Evolutionary conservation across 1,140 invertebrate genomes (phyloP).

Genomic region (Doryteuthis pealeii): DNA sequence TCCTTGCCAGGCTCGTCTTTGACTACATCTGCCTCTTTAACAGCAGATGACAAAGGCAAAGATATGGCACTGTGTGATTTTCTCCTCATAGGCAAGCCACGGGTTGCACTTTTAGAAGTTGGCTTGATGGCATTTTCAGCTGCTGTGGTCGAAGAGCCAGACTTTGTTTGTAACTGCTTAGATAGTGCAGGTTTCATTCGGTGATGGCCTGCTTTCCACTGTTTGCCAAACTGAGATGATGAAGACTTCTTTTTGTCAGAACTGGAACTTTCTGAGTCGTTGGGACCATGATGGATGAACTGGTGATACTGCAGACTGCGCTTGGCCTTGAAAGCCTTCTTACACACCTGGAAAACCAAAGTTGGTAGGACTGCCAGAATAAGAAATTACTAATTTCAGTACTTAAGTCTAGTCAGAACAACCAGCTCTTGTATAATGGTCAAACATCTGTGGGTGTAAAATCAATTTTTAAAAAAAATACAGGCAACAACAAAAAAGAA

Average conservation of each 20-base stretch:
- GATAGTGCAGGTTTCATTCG: conserved; percentile 8
- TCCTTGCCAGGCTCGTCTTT: no score
- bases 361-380: neutral
- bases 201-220: neutral
- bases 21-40: no score
- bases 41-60: no score
- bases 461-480: no score
- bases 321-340: conserved; percentile 51
- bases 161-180: conserved; percentile 12
- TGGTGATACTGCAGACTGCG: conserved; percentile 49
- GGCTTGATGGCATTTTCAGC: neutral
- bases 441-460: no score
- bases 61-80: neutral
- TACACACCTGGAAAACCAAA: conserved; percentile 42
- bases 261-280: conserved; percentile 24
- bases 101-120: neutral
- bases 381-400: no score
- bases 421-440: no score
- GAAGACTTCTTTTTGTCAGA: conserved; percentile 22
- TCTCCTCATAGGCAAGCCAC: neutral
- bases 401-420: no score
- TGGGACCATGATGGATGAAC: conserved; percentile 39
- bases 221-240: neutral
- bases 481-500: no score
- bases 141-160: neutral